phyloP scores from a whole-genome alignment of 2,113 vertebrate genomes.

The Oreotrochilus melanogaster region DNA sequence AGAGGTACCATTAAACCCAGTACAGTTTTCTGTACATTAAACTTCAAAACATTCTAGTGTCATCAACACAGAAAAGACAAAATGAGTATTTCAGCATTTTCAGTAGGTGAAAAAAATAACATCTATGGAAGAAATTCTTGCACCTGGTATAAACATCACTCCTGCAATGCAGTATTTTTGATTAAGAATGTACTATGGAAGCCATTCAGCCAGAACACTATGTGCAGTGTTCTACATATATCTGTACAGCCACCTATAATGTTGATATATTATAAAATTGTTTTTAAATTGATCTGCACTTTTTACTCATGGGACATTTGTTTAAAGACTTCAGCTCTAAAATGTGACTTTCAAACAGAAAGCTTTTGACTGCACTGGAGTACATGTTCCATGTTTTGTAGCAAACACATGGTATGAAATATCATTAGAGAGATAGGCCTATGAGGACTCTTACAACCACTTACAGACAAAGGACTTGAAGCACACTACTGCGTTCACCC shows the following conservation, averaged over 20 bases:
- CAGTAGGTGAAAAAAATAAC: neutral
- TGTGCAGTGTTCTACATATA: neutral
- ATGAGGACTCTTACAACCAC: neutral
- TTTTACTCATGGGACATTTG: neutral
- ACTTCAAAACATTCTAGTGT: neutral
- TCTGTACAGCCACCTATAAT: neutral
- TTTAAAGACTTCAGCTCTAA: neutral
- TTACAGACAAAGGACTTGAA: neutral
- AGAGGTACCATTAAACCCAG: neutral
- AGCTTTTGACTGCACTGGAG: neutral
- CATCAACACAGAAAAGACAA: neutral
- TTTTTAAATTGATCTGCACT: neutral
- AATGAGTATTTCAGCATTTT: neutral
- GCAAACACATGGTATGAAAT: neutral
- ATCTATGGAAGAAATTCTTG: neutral
- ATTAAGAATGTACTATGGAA: neutral
- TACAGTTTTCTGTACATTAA: neutral
- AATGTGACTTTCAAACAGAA: neutral
- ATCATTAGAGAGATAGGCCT: neutral
- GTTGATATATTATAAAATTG: neutral
- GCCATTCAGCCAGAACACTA: neutral
- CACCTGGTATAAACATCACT: neutral
- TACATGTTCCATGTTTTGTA: neutral
- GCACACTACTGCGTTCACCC: neutral
- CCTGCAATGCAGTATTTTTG: neutral